Conservation (phyloP, 2,797 vertebrate species). For the Molossus alvarezi region DNA sequence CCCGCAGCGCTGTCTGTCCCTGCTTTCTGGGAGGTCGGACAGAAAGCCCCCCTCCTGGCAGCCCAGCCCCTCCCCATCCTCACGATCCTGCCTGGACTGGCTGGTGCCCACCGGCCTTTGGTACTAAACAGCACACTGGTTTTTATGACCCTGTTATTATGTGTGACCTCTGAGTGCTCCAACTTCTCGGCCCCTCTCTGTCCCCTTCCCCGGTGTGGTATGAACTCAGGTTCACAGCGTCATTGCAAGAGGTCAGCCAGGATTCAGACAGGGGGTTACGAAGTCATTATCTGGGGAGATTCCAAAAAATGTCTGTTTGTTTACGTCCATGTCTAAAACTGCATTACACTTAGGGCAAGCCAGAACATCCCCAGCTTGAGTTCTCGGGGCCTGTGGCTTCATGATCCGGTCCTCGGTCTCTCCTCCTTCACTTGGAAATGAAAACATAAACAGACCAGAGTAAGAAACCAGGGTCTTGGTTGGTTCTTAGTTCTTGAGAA, state of each 20-base stretch:
- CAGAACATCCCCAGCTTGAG: slow-evolving; percentile 75
- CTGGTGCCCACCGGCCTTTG: slow-evolving; percentile 87
- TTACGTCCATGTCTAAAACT: slow-evolving; percentile 85
- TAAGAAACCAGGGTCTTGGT: neutral
- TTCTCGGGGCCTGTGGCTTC: slow-evolving; percentile 74
- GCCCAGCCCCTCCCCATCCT: no score
- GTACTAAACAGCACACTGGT: slow-evolving; percentile 87
- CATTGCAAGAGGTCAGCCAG: slow-evolving; percentile 83
- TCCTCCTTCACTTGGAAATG: neutral
- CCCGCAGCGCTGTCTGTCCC: slow-evolving; percentile 62
- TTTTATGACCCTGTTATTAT: slow-evolving; percentile 87
- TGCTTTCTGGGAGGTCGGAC: slow-evolving; percentile 75
- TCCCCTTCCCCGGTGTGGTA: slow-evolving; percentile 87
- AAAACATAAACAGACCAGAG: neutral
- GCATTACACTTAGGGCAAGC: slow-evolving; percentile 81
- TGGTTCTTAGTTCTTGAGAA: slow-evolving; percentile 39
- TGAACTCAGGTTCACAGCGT: slow-evolving; percentile 88
- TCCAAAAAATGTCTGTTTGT: slow-evolving; percentile 82
- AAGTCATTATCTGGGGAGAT: slow-evolving; percentile 81
- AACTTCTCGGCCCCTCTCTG: slow-evolving; percentile 67
- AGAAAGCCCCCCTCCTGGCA: slow-evolving; percentile 72
- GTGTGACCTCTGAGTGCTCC: slow-evolving; percentile 81
- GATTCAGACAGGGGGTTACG: slow-evolving; percentile 83
- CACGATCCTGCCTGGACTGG: slow-evolving; percentile 72
- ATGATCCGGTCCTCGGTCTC: neutral